Conservation (phyloP, 2,888 invertebrate species). For the Acanthosoma haemorrhoidale region DNA sequence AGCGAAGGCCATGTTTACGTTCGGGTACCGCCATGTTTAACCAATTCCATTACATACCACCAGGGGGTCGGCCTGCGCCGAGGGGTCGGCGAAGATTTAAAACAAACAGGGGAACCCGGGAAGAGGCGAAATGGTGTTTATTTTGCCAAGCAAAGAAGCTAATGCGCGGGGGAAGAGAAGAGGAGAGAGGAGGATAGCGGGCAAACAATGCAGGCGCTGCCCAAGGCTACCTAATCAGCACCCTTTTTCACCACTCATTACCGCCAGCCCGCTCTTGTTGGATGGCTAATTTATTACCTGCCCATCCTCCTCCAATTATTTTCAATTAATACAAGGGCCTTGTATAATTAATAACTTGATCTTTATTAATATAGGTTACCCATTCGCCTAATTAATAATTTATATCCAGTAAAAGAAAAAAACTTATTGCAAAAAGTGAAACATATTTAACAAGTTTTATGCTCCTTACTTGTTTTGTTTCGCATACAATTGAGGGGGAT, state of each 20-base stretch:
- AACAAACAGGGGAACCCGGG: slow-evolving; percentile 16
- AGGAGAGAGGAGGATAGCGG: too few relatives aligned
- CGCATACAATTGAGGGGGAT: too few relatives aligned
- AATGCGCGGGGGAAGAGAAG: neutral
- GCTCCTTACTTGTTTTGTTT: too few relatives aligned
- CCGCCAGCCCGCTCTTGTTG: neutral
- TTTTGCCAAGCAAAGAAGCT: slow-evolving; percentile 12
- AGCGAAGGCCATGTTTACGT: neutral
- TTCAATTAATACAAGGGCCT: neutral
- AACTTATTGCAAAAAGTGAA: too few relatives aligned
- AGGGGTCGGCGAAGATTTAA: slow-evolving; percentile 6
- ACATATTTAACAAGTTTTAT: too few relatives aligned
- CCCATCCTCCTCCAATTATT: neutral
- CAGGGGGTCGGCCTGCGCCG: neutral
- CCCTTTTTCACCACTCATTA: neutral
- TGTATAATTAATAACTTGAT: too few relatives aligned
- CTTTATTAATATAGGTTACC: too few relatives aligned
- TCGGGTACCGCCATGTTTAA: neutral
- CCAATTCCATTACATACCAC: slow-evolving; percentile 14
- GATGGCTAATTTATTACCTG: neutral
- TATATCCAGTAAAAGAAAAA: too few relatives aligned
- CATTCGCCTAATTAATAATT: too few relatives aligned
- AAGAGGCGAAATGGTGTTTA: slow-evolving; percentile 19
- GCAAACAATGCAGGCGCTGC: neutral
- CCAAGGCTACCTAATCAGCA: neutral